A percentile compares a stretch with the other conserved stretches of the same genome.
Conservation (phyloP, 2,888 invertebrate species). For the Baccha elongata region DNA sequence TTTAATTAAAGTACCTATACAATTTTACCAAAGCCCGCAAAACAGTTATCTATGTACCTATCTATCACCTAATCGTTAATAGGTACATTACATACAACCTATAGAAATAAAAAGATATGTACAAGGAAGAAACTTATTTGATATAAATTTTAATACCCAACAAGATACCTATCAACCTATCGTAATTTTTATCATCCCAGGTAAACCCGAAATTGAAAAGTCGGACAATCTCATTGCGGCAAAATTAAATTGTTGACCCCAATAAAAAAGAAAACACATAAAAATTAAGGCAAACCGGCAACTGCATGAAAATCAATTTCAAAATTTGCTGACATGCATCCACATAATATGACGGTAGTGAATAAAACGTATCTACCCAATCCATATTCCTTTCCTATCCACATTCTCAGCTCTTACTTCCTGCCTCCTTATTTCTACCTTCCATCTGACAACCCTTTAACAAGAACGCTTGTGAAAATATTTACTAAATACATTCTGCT, state of each 20-base stretch:
- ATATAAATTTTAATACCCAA: too few species aligned
- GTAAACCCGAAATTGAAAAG: conserved; percentile 47
- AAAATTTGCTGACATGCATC: conserved; percentile 49
- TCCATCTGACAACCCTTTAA: conserved; percentile 27
- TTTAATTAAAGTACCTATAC: too few species aligned
- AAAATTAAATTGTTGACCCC: conserved; percentile 47
- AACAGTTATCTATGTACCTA: too few species aligned
- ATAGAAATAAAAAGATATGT: too few species aligned
- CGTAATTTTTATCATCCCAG: neutral
- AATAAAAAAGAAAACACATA: conserved; percentile 13
- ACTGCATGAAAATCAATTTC: conserved; percentile 45
- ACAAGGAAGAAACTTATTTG: too few species aligned
- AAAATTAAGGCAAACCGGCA: conserved; percentile 35
- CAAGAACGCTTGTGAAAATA: conserved; percentile 41
- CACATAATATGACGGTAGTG: neutral
- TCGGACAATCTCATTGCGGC: conserved; percentile 46
- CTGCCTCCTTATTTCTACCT: neutral
- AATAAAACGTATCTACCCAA: conserved; percentile 21
- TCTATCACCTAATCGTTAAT: too few species aligned
- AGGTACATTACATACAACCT: too few species aligned
- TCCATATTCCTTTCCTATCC: neutral
- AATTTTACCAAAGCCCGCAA: too few species aligned
- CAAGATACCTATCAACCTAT: neutral
- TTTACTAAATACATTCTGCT: conserved; percentile 61
- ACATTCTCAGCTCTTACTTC: neutral